Percentiles rank a stretch among this genome's conserved stretches.
Evolutionary conservation across 1,140 invertebrate species (phyloP).

Genomic region (Subanguina moxae): DNA sequence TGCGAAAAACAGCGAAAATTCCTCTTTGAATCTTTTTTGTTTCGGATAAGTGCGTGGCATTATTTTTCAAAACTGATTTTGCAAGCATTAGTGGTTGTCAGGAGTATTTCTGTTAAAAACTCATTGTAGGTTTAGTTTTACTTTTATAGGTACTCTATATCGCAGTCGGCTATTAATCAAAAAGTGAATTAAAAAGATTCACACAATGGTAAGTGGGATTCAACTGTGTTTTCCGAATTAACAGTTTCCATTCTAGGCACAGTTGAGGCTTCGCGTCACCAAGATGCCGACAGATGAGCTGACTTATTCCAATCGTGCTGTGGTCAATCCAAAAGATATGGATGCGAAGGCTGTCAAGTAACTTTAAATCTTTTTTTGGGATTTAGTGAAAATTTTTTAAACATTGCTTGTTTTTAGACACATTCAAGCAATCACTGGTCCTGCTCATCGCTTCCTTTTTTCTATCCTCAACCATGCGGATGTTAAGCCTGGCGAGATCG

Average conservation of each 20-base stretch:
- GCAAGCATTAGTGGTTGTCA: no score
- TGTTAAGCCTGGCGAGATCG: constrained; percentile 74
- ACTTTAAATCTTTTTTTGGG: constrained; percentile 11
- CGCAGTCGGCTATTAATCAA: no score
- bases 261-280: constrained; percentile 38
- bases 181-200: no score
- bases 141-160: no score
- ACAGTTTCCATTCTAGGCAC: constrained; percentile 18
- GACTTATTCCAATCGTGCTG: constrained; percentile 83
- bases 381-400: constrained; percentile 5
- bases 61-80: no score
- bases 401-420: constrained; percentile 68
- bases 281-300: constrained; percentile 78
- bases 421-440: constrained; percentile 75
- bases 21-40: no score
- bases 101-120: not conserved
- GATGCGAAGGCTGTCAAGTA: constrained; percentile 42
- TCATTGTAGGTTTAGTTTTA: no score
- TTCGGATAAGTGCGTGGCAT: no score
- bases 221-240: no score
- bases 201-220: constrained; percentile 4
- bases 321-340: constrained; percentile 67
- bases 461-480: constrained; percentile 70
- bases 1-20: no score
- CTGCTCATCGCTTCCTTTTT: constrained; percentile 78